Conservation (phyloP, 2,113 vertebrate species). For the Furnarius figulus region DNA sequence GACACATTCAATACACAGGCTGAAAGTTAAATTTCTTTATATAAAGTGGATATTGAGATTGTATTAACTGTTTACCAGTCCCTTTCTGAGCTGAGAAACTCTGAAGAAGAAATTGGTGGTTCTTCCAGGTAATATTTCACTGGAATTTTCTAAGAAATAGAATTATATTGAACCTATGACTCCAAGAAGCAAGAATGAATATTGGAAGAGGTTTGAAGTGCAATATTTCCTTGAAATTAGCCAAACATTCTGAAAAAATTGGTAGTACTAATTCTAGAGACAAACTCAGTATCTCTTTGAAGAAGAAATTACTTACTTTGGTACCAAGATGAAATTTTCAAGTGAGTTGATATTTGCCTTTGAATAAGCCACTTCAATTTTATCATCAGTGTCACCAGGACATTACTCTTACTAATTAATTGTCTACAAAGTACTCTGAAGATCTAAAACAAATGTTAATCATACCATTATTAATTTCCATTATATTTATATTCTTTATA, state of each 20-base stretch:
- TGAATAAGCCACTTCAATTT: not conserved
- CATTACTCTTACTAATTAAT: not conserved
- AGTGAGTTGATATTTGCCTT: not conserved
- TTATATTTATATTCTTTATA: not conserved
- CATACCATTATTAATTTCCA: not conserved
- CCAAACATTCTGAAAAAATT: not conserved
- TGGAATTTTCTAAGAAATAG: not conserved
- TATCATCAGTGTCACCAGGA: not conserved
- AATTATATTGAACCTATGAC: not conserved
- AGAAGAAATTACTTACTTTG: not conserved
- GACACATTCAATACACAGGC: not conserved
- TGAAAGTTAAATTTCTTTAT: not conserved
- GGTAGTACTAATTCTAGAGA: not conserved
- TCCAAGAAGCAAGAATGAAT: not conserved
- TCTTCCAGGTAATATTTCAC: not conserved
- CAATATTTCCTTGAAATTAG: not conserved
- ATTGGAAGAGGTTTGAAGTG: not conserved
- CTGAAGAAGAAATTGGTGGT: not conserved
- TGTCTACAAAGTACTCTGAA: not conserved
- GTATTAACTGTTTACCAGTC: not conserved
- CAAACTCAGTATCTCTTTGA: not conserved
- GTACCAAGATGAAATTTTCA: not conserved
- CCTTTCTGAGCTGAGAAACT: not conserved
- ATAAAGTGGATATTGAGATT: not conserved
- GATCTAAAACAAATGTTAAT: not conserved